These are phyloP conservation scores for Heliopora coerulea DNA, from an alignment of 92 coral and sea anemone species.

Conservation along the genomic window DNA sequence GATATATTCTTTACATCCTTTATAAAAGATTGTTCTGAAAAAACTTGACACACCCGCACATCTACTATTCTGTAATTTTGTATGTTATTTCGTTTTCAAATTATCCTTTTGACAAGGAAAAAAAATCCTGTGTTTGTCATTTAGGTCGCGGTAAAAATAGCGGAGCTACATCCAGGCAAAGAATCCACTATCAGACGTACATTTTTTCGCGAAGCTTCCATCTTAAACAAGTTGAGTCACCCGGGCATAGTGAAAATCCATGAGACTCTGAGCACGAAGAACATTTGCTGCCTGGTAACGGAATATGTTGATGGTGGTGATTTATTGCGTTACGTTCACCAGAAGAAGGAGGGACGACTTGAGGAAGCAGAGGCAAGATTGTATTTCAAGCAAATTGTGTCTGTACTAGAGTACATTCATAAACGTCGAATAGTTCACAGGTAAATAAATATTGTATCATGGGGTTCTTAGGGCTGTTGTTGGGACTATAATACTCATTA, in stretches of 20 bases:
- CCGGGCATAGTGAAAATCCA: conserved; percentile 85
- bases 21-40: no score
- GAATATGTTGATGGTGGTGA: conserved; percentile 97
- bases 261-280: conserved; percentile 77
- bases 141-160: conserved; percentile 92
- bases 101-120: no score
- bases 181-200: conserved; percentile 72
- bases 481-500: no score
- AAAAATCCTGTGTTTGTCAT: background rate
- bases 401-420: conserved; percentile 88
- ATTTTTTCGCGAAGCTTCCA: conserved; percentile 77
- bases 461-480: background rate
- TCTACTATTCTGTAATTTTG: no score
- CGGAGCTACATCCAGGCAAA: conserved; percentile 77
- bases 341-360: conserved; percentile 71
- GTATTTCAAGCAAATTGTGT: conserved; percentile 82
- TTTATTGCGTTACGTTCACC: conserved; percentile 63
- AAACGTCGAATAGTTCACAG: conserved; percentile 88
- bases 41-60: no score
- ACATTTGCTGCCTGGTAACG: conserved; percentile 72
- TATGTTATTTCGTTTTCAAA: no score
- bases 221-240: conserved; percentile 75
- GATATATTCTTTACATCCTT: no score
- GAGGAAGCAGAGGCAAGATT: conserved; percentile 88
- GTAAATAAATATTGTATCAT: conserved; percentile 31